phyloP scores from a whole-genome alignment of 2,888 invertebrate species.

The Druceiella hillmani region DNA sequence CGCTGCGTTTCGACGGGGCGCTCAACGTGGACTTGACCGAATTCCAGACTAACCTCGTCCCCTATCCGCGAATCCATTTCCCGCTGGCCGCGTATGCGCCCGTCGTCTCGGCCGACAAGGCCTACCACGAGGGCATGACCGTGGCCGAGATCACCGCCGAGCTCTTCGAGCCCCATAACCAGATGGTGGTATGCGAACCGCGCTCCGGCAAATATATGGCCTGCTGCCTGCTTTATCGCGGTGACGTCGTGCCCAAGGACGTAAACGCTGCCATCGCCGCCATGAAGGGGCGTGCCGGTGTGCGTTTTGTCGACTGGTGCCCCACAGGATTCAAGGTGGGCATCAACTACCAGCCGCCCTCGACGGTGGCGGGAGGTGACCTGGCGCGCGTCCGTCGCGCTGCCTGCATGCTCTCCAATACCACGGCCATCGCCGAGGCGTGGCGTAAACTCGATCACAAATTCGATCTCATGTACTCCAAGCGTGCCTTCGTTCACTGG shows the following conservation, averaged over 20 bases:
- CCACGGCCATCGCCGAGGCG: constrained; percentile 85
- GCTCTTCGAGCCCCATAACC: constrained; percentile 84
- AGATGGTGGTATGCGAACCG: constrained; percentile 89
- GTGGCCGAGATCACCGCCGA: constrained; percentile 80
- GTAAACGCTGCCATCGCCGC: constrained; percentile 79
- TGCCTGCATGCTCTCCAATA: constrained; percentile 87
- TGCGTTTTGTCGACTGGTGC: constrained; percentile 93
- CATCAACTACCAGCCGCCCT: constrained; percentile 81
- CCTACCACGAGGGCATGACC: constrained; percentile 69
- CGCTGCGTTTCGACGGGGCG: constrained; percentile 81
- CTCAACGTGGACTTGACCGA: constrained; percentile 87
- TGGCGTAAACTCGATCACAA: constrained; percentile 89
- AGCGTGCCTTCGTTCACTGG: constrained; percentile 95
- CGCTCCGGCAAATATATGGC: constrained; percentile 85
- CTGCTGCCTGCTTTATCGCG: constrained; percentile 79
- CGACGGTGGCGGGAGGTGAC: constrained; percentile 70
- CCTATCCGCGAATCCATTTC: constrained; percentile 90
- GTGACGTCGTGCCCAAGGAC: constrained; percentile 87
- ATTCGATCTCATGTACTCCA: constrained; percentile 92
- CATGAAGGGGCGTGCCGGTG: constrained; percentile 69
- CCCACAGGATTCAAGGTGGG: constrained; percentile 87
- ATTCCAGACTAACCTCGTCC: constrained; percentile 88
- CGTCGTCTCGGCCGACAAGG: constrained; percentile 65
- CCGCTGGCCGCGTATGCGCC: constrained; percentile 71
- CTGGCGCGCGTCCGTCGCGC: constrained; percentile 79